phyloP scores from a whole-genome alignment of 2,113 vertebrate species.

The Zeus faber region DNA sequence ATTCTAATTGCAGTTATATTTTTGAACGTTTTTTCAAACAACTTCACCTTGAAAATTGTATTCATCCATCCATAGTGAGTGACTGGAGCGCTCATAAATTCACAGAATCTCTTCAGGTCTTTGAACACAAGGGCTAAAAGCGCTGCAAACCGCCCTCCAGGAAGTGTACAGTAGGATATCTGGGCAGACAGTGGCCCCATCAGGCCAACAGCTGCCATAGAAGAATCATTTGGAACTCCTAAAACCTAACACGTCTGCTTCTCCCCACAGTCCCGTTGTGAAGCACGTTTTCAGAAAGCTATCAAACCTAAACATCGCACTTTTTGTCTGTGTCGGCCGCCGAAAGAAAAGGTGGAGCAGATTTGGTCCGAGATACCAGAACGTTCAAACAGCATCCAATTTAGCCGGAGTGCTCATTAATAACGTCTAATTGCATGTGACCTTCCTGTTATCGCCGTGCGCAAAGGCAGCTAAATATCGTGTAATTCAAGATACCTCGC shows the following conservation, averaged over 20 bases:
- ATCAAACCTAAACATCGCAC: not conserved
- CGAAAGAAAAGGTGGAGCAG: not conserved
- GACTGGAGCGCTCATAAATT: no score
- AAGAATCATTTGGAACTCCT: not conserved
- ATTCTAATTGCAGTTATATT: no score
- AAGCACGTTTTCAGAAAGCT: not conserved
- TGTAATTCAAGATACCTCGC: slow-evolving; percentile 67
- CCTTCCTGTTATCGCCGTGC: slow-evolving; percentile 63
- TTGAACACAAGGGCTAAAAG: no score
- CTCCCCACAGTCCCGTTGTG: not conserved
- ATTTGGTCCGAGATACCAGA: not conserved
- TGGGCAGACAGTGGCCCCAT: slow-evolving; percentile 36
- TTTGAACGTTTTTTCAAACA: no score
- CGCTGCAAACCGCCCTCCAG: not conserved
- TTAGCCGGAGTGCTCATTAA: slow-evolving; percentile 62
- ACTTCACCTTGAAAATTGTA: no score
- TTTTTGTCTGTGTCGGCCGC: not conserved
- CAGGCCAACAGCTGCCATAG: slow-evolving; percentile 12
- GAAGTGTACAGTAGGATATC: not conserved
- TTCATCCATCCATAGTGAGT: no score
- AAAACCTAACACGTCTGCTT: not conserved
- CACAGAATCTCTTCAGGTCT: no score
- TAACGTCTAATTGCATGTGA: slow-evolving; percentile 67
- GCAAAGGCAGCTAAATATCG: slow-evolving; percentile 46
- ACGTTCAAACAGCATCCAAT: slow-evolving; percentile 53